These are phyloP conservation scores for Drosophila pegasa DNA, from an alignment of 2,888 invertebrate species.

Conservation along the genomic window DNA sequence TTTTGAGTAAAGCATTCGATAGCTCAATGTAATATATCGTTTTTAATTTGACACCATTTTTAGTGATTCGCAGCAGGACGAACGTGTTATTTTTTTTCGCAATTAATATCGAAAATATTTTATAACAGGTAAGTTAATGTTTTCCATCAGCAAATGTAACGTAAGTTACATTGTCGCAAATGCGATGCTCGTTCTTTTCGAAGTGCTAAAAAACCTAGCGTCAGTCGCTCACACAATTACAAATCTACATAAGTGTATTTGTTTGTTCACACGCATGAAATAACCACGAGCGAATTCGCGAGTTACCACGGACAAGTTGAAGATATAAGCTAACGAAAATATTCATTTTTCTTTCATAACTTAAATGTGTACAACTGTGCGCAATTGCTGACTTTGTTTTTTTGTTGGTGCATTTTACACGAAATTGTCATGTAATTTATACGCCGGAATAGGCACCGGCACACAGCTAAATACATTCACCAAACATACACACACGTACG, in stretches of 20 bases:
- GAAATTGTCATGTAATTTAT: background rate
- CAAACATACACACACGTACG: background rate
- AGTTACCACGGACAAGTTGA: constrained; percentile 14
- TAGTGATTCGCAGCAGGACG: constrained; percentile 21
- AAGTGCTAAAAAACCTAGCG: constrained; percentile 34
- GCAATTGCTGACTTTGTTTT: background rate
- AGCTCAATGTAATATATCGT: constrained; percentile 13
- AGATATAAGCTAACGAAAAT: constrained; percentile 7
- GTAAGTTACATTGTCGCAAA: background rate
- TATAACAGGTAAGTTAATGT: constrained; percentile 29
- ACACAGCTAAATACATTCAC: constrained; percentile 3
- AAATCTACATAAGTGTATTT: constrained; percentile 3
- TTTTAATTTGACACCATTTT: constrained; percentile 15
- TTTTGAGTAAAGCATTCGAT: constrained; percentile 38
- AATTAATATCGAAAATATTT: background rate
- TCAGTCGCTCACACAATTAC: constrained; percentile 28
- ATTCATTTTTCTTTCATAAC: background rate
- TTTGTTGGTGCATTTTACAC: background rate
- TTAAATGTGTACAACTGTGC: background rate
- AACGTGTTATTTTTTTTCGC: constrained; percentile 23
- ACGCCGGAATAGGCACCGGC: constrained; percentile 43
- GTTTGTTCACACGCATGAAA: constrained; percentile 13
- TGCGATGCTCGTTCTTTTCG: background rate
- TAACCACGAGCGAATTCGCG: constrained; percentile 43
- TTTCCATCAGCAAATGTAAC: background rate